Evolutionary conservation across 2,113 vertebrate species (phyloP).

Genomic region (Ceyx margarethae): DNA sequence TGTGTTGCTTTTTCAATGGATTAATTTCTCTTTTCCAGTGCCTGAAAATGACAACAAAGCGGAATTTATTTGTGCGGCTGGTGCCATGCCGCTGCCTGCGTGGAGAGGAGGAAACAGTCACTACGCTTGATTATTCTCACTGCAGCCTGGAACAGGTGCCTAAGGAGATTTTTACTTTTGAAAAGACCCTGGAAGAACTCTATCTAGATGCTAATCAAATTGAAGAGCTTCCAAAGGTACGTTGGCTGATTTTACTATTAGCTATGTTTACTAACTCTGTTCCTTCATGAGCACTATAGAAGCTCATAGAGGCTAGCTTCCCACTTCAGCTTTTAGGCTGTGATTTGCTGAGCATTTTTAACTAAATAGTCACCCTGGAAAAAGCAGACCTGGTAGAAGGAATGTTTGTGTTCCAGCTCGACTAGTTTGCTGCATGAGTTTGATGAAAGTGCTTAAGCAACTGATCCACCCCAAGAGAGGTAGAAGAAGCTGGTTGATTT

Average conservation of each 20-base stretch:
- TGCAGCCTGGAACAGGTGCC: conserved; percentile 99
- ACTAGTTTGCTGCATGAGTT: not conserved
- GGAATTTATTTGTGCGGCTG: conserved; percentile 94
- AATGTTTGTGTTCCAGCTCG: not conserved
- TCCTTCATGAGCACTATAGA: not conserved
- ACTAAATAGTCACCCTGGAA: not conserved
- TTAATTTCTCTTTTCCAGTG: conserved; percentile 62
- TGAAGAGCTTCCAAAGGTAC: conserved; percentile 98
- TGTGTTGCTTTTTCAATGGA: not conserved
- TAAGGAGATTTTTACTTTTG: conserved; percentile 97
- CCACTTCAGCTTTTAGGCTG: not conserved
- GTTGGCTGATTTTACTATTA: conserved; percentile 53
- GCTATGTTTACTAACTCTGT: not conserved
- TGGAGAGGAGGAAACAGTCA: conserved; percentile 95
- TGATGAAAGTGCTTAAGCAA: not conserved
- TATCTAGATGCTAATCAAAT: conserved; percentile 99
- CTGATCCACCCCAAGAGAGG: not conserved
- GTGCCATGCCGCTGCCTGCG: conserved; percentile 96
- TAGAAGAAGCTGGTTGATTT: not conserved
- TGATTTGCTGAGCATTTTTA: not conserved
- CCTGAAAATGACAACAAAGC: conserved; percentile 95
- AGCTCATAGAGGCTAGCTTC: not conserved
- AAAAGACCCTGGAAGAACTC: conserved; percentile 98
- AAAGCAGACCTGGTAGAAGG: not conserved
- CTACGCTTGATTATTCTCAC: conserved; percentile 96